Evolutionary conservation across 1,140 invertebrate genomes (phyloP), one percentile per base, ranked within the genome.

Genomic region (Prorops nasuta): DNA sequence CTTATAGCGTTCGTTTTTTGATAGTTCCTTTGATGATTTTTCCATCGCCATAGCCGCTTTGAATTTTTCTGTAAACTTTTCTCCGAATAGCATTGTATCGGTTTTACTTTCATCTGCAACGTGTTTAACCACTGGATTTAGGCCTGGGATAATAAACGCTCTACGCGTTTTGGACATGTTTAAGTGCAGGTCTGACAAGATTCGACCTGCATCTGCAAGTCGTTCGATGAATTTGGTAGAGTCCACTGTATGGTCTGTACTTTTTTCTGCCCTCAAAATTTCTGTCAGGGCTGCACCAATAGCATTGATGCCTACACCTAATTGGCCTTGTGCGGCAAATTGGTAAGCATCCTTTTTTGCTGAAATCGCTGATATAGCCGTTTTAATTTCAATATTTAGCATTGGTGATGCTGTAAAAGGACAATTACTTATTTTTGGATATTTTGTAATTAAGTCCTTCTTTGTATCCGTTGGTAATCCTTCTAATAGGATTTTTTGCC

Each of bases 41-140:
- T 43, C 41, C 4, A 43, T 15, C 4, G 3, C 24, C 17, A 24
- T 43, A 1, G 21, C 41, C 41, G n/a, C 41, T 21, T 43, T 43
- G 3, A 43, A n/a, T 43, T 24, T 12, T 1, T 43, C 41, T 0
- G 41, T 15, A 12, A 43, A 24, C 3, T 43, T 43, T 22, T 28
- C 8, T 3, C 41, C 41, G 15, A 55, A 45, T 62, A 70, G 44
- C 64, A 10, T 8, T 10, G 2, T 18, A 21, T 3, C 39, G 16
- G 39, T 7, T 7, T 41, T 41, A 4, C 9, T 19, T 12, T 7
- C 6, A 10, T 44, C 42, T 9, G 1, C 42, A 6, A 10, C 12
- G 6, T 4, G 34, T 15, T 35, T 35, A n/a, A 35, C 15, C 15
- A n/a, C 6, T 15, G 6, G 6, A 14, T n/a, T 35, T n/a, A 35